Percentiles rank a stretch among this genome's conserved stretches.
Evolutionary conservation across 1,140 invertebrate species (phyloP).

Genomic region (Laupala kohalensis): DNA sequence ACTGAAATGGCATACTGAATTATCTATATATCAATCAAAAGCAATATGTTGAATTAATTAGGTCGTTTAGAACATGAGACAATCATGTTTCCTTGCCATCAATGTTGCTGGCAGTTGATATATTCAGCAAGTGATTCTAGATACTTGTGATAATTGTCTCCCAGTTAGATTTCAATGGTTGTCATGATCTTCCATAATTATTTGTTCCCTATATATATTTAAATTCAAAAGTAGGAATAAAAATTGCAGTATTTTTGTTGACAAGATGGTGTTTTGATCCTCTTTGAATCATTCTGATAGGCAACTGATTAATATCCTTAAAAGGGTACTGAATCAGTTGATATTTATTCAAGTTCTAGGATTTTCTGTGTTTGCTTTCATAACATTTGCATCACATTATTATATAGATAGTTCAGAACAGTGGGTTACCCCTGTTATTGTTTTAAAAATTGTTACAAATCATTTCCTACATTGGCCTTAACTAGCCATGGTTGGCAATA

Average conservation of each 20-base stretch:
- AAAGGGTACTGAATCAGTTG: neutral
- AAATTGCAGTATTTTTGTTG: neutral
- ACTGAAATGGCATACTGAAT: neutral
- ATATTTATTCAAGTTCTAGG: neutral
- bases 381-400: neutral
- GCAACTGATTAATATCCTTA: neutral
- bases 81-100: conserved; percentile 5
- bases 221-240: neutral
- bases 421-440: neutral
- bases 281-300: neutral
- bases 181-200: neutral
- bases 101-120: neutral
- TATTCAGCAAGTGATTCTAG: neutral
- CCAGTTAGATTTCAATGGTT: conserved; percentile 2
- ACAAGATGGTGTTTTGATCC: neutral
- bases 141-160: conserved; percentile 7
- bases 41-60: neutral
- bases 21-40: neutral
- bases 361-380: neutral
- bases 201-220: neutral
- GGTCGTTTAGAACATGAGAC: conserved; percentile 1
- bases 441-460: neutral
- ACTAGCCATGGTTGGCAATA: neutral
- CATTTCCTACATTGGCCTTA: neutral
- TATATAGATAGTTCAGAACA: neutral